phyloP scores from a whole-genome alignment of 2,888 invertebrate genomes.

The Platynereis dumerilii region DNA sequence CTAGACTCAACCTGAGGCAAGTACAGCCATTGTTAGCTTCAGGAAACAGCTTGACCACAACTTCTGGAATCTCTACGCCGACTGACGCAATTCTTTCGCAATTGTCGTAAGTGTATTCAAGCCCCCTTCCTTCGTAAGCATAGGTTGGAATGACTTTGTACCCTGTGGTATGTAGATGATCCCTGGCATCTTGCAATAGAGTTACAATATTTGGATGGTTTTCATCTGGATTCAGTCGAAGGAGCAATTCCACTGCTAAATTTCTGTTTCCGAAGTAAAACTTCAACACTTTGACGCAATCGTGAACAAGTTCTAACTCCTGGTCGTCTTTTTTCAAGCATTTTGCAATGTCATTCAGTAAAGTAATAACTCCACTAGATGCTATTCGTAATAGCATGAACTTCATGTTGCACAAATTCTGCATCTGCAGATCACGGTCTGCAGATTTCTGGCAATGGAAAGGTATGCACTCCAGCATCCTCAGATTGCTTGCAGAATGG shows the following conservation, averaged over 20 bases:
- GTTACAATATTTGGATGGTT: conserved; percentile 1
- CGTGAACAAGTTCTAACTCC: conserved; percentile 10
- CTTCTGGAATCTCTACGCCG: too few species aligned
- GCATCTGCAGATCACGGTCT: conserved; percentile 17
- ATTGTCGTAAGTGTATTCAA: too few species aligned
- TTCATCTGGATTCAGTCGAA: conserved; percentile 4
- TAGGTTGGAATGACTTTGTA: too few species aligned
- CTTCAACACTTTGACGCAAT: background rate
- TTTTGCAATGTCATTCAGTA: conserved; percentile 10
- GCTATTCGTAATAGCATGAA: conserved; percentile 28
- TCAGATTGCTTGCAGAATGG: conserved; percentile 14
- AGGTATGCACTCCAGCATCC: conserved; percentile 26
- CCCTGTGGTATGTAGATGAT: background rate
- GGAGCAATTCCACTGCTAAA: conserved; percentile 10
- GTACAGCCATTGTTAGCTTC: too few species aligned
- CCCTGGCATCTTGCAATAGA: conserved; percentile 13
- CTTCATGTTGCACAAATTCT: conserved; percentile 27
- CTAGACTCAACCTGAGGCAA: too few species aligned
- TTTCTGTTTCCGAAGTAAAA: too few species aligned
- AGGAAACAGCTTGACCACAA: too few species aligned
- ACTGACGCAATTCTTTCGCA: too few species aligned
- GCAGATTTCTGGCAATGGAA: conserved; percentile 22
- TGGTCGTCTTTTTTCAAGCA: conserved; percentile 8
- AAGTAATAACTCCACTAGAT: background rate
- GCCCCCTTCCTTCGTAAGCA: too few species aligned